A percentile compares a stretch with the other conserved stretches of the same genome.
Conservation (phyloP, 2,797 vertebrate species). For the Sarcophilus harrisii region DNA sequence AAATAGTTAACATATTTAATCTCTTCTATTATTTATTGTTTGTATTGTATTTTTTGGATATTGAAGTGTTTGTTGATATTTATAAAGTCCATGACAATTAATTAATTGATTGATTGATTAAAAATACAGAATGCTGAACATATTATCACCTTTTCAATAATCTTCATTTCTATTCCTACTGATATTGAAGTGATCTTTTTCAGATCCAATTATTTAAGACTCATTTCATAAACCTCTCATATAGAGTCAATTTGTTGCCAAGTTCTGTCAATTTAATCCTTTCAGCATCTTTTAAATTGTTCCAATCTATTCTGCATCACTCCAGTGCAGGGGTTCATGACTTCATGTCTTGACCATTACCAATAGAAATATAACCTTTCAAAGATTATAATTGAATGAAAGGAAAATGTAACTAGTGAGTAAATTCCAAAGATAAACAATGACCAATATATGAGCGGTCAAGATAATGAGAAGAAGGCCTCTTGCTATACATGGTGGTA, state of each 20-base stretch:
- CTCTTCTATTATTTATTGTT: neutral
- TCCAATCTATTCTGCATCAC: too few relatives aligned
- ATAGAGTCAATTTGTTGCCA: neutral
- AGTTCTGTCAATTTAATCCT: neutral
- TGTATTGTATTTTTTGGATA: neutral
- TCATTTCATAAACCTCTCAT: neutral
- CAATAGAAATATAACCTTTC: neutral
- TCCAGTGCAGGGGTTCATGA: neutral
- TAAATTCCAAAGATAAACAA: neutral
- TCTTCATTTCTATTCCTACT: neutral
- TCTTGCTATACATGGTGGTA: neutral
- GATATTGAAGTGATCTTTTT: neutral
- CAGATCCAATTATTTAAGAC: neutral
- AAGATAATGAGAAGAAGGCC: neutral
- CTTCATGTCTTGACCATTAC: neutral
- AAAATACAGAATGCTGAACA: neutral
- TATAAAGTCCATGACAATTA: neutral
- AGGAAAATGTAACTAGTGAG: neutral
- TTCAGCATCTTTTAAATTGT: neutral
- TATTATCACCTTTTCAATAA: neutral
- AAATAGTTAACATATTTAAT: neutral
- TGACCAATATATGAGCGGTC: neutral
- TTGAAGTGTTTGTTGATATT: neutral
- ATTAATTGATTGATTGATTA: neutral
- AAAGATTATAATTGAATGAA: neutral